Evolutionary conservation across 2,888 invertebrate species (phyloP).

Genomic region (Protophormia terraenovae): DNA sequence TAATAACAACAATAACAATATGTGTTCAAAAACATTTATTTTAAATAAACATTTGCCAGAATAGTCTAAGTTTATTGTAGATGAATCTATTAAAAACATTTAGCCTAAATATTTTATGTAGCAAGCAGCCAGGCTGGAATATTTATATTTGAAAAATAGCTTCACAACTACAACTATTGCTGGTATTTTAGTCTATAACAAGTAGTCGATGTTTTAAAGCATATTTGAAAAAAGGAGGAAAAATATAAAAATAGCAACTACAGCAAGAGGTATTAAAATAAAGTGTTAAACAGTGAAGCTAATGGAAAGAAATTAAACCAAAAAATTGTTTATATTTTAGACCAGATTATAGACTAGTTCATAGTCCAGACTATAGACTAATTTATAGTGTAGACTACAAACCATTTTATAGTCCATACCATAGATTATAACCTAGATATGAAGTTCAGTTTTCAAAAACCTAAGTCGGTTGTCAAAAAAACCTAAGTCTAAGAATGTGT

Average conservation of each 20-base stretch:
- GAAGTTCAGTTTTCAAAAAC: too few relatives aligned
- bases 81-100: conserved; percentile 56
- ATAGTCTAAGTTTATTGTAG: not conserved
- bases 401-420: too few relatives aligned
- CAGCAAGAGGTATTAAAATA: not conserved
- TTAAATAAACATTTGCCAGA: conserved; percentile 13
- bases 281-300: not conserved
- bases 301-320: conserved; percentile 1
- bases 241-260: not conserved
- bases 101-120: conserved; percentile 49
- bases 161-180: not conserved
- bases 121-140: conserved; percentile 10
- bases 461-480: too few relatives aligned
- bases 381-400: too few relatives aligned
- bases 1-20: not conserved
- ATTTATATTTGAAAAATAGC: conserved; percentile 14
- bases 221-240: not conserved
- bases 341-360: too few relatives aligned
- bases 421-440: too few relatives aligned
- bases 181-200: conserved; percentile 3
- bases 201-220: not conserved
- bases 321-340: not conserved
- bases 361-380: too few relatives aligned
- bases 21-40: not conserved
- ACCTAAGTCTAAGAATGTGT: too few relatives aligned